Evolutionary conservation across 2,888 invertebrate species (phyloP), one percentile per base, ranked within the genome.

Genomic region (Pollenia labialis): DNA sequence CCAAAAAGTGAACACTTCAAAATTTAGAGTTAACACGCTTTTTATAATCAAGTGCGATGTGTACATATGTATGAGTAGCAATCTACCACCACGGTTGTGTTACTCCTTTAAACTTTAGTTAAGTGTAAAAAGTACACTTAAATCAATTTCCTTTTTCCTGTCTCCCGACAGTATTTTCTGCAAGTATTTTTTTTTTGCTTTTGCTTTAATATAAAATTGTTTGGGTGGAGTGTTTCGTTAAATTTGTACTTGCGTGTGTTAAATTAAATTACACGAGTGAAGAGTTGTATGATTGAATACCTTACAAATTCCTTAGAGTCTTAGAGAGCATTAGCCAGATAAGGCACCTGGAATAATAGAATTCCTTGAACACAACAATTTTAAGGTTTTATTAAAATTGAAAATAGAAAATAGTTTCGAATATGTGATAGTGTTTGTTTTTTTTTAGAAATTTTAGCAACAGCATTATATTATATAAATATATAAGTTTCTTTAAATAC

Each of bases 121-220:
- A 75, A 66, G 76, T 72, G 64, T 58, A 66, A 72, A 52, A 76
- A 23, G 12, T 71, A 64, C 58, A 76, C 71, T 81, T 76, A 60
- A 85, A 64, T 77, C 64, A 77, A 81, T 85, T 81, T 81, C 76
- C 81, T 71, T 76, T 76, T 60, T 68, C 56, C 56, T 68, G 58
- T 10, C 58, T 54, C 7, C 8, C 9, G 0, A 52, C 14, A 6
- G n/a, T 40, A 64, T 79, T 77, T 50, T 23, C 8, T 42, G 14
- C 8, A 23, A 40, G 18, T 32, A 60, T 42, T 18, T 10, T 23
- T 42, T 50, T 44, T 11, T 18, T n/a, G 23, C 9, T 8, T 48
- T 50, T 64, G 16, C 44, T 46, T 64, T 4, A 16, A 44, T 42
- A 11, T 44, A 10, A 40, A 62, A 16, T 42, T 64, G 11, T 46